These are phyloP conservation scores for Thyatira batis DNA, from an alignment of 2,888 invertebrate species.

Conservation along the genomic window DNA sequence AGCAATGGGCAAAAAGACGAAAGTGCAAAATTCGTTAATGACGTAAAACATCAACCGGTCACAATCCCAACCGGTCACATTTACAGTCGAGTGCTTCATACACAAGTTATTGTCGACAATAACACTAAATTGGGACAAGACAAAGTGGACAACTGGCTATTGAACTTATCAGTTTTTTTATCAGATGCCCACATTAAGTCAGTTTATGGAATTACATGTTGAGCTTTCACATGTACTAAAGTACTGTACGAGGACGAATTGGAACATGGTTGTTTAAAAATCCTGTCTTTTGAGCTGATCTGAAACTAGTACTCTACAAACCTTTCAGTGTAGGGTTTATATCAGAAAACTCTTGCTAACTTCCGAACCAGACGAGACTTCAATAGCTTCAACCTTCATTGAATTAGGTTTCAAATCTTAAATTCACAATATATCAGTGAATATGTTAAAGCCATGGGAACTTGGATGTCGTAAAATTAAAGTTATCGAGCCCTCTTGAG, in stretches of 20 bases:
- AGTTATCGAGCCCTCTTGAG: background rate
- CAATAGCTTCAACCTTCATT: too few relatives aligned
- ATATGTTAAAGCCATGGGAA: background rate
- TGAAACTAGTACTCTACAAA: too few relatives aligned
- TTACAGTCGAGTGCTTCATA: background rate
- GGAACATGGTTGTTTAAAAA: background rate
- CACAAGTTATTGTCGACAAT: background rate
- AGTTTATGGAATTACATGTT: background rate
- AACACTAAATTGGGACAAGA: background rate
- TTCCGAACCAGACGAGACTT: too few relatives aligned
- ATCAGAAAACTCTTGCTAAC: too few relatives aligned
- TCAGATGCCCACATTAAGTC: background rate
- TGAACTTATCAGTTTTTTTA: background rate
- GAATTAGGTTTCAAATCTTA: too few relatives aligned
- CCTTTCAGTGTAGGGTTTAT: too few relatives aligned
- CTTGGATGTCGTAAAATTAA: background rate
- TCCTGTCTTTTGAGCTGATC: too few relatives aligned
- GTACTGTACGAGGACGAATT: background rate
- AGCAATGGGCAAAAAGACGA: background rate
- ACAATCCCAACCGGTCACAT: constrained; percentile 1
- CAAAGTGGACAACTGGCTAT: background rate
- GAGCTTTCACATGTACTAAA: background rate
- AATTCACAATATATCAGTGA: too few relatives aligned
- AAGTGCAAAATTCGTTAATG: background rate
- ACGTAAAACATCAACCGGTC: background rate